Conservation (phyloP, 2,888 invertebrate species). For the Empis livida region DNA sequence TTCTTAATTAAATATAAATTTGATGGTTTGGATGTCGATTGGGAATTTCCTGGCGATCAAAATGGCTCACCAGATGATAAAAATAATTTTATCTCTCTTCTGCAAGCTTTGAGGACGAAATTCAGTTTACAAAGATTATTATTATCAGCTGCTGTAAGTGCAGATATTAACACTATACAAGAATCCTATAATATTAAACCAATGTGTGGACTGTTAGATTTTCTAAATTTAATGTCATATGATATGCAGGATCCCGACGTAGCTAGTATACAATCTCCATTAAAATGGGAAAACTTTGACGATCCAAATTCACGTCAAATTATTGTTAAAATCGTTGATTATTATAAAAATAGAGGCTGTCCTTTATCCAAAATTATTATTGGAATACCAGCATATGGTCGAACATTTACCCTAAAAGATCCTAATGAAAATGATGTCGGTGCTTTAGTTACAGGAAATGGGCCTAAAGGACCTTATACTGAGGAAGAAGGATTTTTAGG, state of each 20-base stretch:
- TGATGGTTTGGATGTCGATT: constrained; percentile 40
- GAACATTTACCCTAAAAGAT: constrained; percentile 28
- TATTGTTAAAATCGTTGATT: constrained; percentile 21
- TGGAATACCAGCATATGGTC: constrained; percentile 35
- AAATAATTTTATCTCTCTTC: constrained; percentile 31
- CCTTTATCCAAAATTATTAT: constrained; percentile 31
- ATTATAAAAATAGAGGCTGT: constrained; percentile 30
- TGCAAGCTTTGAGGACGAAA: constrained; percentile 31
- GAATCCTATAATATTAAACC: constrained; percentile 33
- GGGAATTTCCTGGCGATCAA: constrained; percentile 38
- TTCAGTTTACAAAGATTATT: constrained; percentile 25
- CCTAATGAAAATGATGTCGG: constrained; percentile 27
- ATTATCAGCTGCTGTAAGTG: constrained; percentile 38
- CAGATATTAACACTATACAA: constrained; percentile 25
- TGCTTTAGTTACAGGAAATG: constrained; percentile 16
- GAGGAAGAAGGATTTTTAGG: constrained; percentile 18
- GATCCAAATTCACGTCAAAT: constrained; percentile 6
- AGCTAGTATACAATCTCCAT: constrained; percentile 35
- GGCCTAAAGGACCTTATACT: constrained; percentile 18
- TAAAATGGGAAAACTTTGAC: constrained; percentile 18
- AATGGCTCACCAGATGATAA: constrained; percentile 35
- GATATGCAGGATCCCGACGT: constrained; percentile 30
- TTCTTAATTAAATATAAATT: constrained; percentile 35
- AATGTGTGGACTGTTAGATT: constrained; percentile 36
- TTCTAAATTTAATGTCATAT: constrained; percentile 40